Evolutionary conservation across 2,888 invertebrate genomes (phyloP), one percentile per base, ranked within the genome.

Genomic region (Cecidostiba fungosa): DNA sequence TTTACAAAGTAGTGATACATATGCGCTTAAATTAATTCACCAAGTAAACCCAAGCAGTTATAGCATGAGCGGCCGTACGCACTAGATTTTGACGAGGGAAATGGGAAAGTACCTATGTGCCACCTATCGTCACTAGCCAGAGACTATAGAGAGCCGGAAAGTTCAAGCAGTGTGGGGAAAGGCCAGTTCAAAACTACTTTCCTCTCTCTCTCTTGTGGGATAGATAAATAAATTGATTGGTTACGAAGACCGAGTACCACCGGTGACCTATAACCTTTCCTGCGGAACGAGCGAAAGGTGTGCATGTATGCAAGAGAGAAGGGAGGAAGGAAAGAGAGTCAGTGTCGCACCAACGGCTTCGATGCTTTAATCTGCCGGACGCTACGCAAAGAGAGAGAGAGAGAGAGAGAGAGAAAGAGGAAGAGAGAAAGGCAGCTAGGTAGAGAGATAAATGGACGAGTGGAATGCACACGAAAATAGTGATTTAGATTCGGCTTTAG

Each of bases 341-440:
- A 87, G 89, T 89, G 90, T 91, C 89, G 88, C 88, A 88, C 88
- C 87, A 87, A 86, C 88, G 88, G 88, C 89, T 88, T 85, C 88
- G 89, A 91, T 89, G 90, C 89, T 91, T 92, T 91, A 92, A 92
- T 92, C 91, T 89, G 88, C 87, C 83, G 82, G 87, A 86, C 87
- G 81, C 87, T 76, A 85, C 76, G 77, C 59, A 39, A 23, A 69
- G 26, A 69, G 82, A 54, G 14, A 73, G 36, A 59, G 36, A 39
- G 59, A 59, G 29, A 59, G n/a, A 84, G 77, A 85, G 84, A 81
- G 85, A 43, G n/a, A 84, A 74, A 85, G 84, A 81, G 85, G 32
- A 74, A 81, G 54, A 73, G 83, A 82, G 86, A 79, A 85, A 78
- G 82, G 82, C 82, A 86, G 83, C 70, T 59, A 23, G 19, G 23